phyloP scores from a whole-genome alignment of 2,888 invertebrate genomes.

The Dasysyrphus albostriatus region DNA sequence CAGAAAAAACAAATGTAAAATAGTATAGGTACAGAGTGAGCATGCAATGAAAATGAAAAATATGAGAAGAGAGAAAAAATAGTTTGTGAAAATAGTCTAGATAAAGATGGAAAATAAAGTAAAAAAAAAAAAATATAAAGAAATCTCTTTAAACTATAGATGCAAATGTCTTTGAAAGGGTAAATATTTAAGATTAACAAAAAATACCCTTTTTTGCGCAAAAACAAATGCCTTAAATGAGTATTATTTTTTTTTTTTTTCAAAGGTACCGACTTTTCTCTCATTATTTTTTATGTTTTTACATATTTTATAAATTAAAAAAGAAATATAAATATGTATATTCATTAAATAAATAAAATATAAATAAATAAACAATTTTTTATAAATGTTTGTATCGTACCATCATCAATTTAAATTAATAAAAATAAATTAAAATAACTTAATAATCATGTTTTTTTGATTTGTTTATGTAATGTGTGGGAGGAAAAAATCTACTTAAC shows the following conservation, averaged over 20 bases:
- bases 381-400: slow-evolving; percentile 53
- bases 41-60: slow-evolving; percentile 18
- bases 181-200: too few relatives aligned
- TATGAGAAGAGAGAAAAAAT: slow-evolving; percentile 39
- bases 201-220: slow-evolving; percentile 17
- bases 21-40: slow-evolving; percentile 3
- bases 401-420: slow-evolving; percentile 46
- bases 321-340: slow-evolving; percentile 55
- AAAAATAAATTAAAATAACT: slow-evolving; percentile 63
- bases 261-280: slow-evolving; percentile 80
- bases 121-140: not conserved
- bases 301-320: slow-evolving; percentile 78
- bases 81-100: slow-evolving; percentile 34
- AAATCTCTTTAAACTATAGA: slow-evolving; percentile 13
- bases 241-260: slow-evolving; percentile 57
- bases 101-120: slow-evolving; percentile 31
- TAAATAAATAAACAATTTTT: slow-evolving; percentile 65
- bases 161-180: slow-evolving; percentile 7
- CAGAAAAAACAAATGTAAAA: too few relatives aligned
- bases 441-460: slow-evolving; percentile 56
- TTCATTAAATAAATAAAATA: slow-evolving; percentile 63
- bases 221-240: slow-evolving; percentile 60
- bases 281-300: slow-evolving; percentile 23
- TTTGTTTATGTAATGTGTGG: slow-evolving; percentile 9
- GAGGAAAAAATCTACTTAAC: slow-evolving; percentile 44